Conservation (phyloP, 64 coral and sea anemone species). For the Montipora capricornis region DNA sequence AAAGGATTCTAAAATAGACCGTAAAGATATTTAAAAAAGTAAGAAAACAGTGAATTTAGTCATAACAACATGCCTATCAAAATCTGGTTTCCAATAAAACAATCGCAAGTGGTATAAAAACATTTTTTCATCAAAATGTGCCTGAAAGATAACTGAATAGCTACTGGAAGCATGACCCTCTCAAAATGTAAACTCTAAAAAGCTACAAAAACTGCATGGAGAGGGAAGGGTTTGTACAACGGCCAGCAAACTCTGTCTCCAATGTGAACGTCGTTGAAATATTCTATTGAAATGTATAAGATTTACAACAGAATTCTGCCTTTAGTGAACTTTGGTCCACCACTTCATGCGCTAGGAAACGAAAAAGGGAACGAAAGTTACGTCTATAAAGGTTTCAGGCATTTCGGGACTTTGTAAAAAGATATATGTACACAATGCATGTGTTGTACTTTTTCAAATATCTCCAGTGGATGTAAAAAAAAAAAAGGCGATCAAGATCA, state of each 20-base stretch:
- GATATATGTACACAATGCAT: not conserved
- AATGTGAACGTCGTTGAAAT: not conserved
- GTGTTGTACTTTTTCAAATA: not conserved
- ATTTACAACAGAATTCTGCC: not conserved
- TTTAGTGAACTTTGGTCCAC: not conserved
- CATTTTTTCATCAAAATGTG: not conserved
- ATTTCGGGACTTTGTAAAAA: not conserved
- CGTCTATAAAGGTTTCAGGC: not conserved
- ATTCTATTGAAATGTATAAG: not conserved
- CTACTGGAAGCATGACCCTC: not conserved
- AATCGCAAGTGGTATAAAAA: not conserved
- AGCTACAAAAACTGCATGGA: slow-evolving; percentile 2
- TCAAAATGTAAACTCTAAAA: not conserved
- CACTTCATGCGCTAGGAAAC: no score
- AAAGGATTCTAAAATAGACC: no score
- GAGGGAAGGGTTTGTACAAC: not conserved
- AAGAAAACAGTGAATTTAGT: no score
- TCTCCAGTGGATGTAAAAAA: not conserved
- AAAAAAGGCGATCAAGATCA: not conserved
- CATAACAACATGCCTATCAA: no score
- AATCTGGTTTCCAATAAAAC: not conserved
- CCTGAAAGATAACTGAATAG: not conserved
- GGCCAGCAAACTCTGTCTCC: not conserved
- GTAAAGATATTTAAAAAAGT: no score
- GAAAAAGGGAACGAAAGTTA: no score